phyloP scores from a whole-genome alignment of 2,888 invertebrate genomes.

The Ceratothoa steindachneri region DNA sequence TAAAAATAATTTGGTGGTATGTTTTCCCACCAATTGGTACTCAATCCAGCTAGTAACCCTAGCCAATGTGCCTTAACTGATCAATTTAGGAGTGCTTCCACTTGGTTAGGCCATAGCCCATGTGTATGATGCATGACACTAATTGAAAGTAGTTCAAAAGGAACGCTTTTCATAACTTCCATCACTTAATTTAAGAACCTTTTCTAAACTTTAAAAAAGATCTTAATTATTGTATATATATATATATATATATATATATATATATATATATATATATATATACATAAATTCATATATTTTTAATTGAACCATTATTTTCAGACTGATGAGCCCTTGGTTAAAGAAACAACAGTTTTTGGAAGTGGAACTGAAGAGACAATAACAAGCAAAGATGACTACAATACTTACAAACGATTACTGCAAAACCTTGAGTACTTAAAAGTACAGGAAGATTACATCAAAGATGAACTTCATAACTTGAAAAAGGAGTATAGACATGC shows the following conservation, averaged over 20 bases:
- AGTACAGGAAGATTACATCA: conserved; percentile 98
- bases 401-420: conserved; percentile 93
- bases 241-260: background rate
- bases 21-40: too few species aligned
- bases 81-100: too few species aligned
- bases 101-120: too few species aligned
- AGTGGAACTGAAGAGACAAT: conserved; percentile 55
- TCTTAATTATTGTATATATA: background rate
- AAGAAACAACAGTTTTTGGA: conserved; percentile 59
- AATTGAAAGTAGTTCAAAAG: too few species aligned
- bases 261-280: background rate
- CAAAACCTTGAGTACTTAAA: conserved; percentile 93
- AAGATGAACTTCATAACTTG: conserved; percentile 96
- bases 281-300: background rate
- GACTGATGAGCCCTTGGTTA: conserved; percentile 57
- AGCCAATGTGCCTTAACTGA: too few species aligned
- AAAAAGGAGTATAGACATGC: conserved; percentile 99
- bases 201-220: too few species aligned
- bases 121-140: too few species aligned
- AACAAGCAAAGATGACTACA: conserved; percentile 89
- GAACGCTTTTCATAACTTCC: too few species aligned
- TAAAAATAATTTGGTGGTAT: too few species aligned
- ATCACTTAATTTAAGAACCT: too few species aligned
- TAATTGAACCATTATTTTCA: background rate
- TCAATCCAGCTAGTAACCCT: too few species aligned